Conservation (phyloP, 1,140 invertebrate genomes). For the Chironomus striatipennis region DNA sequence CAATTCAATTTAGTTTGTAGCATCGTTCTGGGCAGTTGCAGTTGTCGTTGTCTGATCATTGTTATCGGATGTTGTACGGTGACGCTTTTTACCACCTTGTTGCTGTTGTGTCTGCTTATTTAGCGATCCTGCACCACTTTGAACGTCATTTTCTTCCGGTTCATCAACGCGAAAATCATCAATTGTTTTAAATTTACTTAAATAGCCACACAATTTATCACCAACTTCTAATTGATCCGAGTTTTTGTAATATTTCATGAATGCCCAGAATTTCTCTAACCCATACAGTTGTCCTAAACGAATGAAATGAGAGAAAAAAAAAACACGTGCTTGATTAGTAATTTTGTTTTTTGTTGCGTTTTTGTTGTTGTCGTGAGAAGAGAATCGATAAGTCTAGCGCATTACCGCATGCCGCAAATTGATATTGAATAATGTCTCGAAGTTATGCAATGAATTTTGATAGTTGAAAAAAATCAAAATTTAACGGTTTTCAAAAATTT, state of each 20-base stretch:
- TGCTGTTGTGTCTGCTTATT: slow-evolving; percentile 31
- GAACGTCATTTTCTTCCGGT: slow-evolving; percentile 50
- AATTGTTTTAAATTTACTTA: slow-evolving; percentile 85
- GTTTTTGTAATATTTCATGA: slow-evolving; percentile 89
- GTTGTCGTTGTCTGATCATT: slow-evolving; percentile 35
- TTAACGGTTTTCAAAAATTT: too few relatives aligned
- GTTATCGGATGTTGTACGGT: slow-evolving; percentile 52
- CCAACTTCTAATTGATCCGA: slow-evolving; percentile 69
- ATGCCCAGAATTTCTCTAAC: slow-evolving; percentile 98
- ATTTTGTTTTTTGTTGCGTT: too few relatives aligned
- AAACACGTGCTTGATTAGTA: too few relatives aligned
- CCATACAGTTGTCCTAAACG: slow-evolving; percentile 89
- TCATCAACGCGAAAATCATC: slow-evolving; percentile 87
- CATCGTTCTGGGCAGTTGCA: not conserved
- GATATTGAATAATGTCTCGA: too few relatives aligned
- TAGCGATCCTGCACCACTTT: slow-evolving; percentile 41
- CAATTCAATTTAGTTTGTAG: not conserved
- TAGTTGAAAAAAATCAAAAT: too few relatives aligned
- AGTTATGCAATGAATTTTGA: too few relatives aligned
- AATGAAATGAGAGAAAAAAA: slow-evolving; percentile 14
- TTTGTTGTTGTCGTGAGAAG: too few relatives aligned
- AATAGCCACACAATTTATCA: slow-evolving; percentile 64
- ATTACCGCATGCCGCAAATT: too few relatives aligned
- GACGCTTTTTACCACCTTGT: slow-evolving; percentile 43
- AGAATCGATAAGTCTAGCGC: too few relatives aligned